Percentiles rank a stretch among this genome's conserved stretches.
These are phyloP conservation scores for Synanthedon formicaeformis DNA, from an alignment of 2,888 invertebrate genomes.

Conservation along the genomic window DNA sequence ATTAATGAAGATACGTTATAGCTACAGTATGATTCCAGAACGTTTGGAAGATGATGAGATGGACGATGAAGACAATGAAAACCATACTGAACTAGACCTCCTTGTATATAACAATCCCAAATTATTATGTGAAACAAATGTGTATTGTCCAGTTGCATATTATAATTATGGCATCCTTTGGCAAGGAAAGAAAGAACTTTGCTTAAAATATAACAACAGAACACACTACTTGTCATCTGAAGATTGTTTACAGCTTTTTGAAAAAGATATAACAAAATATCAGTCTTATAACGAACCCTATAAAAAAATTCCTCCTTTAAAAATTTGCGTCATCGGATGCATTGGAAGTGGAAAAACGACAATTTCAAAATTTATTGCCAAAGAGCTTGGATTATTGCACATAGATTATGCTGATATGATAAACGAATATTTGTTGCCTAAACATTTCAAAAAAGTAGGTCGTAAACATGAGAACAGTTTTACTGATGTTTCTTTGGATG, in stretches of 20 bases:
- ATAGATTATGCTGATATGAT: slow-evolving; percentile 55
- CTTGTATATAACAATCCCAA: slow-evolving; percentile 34
- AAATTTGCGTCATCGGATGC: slow-evolving; percentile 71
- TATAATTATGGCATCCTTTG: slow-evolving; percentile 65
- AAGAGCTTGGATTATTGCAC: slow-evolving; percentile 67
- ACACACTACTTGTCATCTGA: slow-evolving; percentile 65
- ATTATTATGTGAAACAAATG: slow-evolving; percentile 67
- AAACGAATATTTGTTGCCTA: slow-evolving; percentile 42
- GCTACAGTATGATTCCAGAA: slow-evolving; percentile 30
- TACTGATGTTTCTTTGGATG: slow-evolving; percentile 33
- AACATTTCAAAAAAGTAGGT: slow-evolving; percentile 56
- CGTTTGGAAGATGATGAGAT: slow-evolving; percentile 29
- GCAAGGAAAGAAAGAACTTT: slow-evolving; percentile 71
- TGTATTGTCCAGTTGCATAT: slow-evolving; percentile 74
- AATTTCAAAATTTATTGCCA: slow-evolving; percentile 57
- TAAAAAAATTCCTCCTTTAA: slow-evolving; percentile 53
- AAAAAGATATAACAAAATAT: slow-evolving; percentile 59
- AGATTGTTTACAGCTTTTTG: slow-evolving; percentile 57
- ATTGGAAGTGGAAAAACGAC: slow-evolving; percentile 67
- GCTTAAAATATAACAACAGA: slow-evolving; percentile 63
- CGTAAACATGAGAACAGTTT: slow-evolving; percentile 50
- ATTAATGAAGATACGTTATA: slow-evolving; percentile 38
- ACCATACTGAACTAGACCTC: slow-evolving; percentile 24
- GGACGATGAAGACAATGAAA: slow-evolving; percentile 26
- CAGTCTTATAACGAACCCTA: slow-evolving; percentile 52